These are phyloP conservation scores for Apostichopus leukothele DNA, from an alignment of 53 echinoderm and acorn worm species.

Conservation along the genomic window DNA sequence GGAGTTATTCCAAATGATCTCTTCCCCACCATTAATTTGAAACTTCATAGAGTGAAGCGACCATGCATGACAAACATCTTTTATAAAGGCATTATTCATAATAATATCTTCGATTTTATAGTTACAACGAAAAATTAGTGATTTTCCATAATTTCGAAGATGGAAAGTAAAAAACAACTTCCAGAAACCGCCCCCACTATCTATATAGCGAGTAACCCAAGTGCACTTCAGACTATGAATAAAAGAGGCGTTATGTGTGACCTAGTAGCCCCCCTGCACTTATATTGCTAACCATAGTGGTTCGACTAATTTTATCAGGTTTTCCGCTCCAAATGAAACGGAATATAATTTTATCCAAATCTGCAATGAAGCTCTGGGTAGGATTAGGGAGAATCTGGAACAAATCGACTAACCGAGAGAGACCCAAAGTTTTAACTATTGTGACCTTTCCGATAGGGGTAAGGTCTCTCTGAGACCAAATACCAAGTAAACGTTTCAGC, in stretches of 20 bases:
- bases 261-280: not conserved
- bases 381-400: slow-evolving; percentile 6
- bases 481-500: not conserved
- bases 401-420: not conserved
- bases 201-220: not conserved
- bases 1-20: slow-evolving; percentile 1
- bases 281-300: too few species aligned
- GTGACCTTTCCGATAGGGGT: not conserved
- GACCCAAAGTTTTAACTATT: not conserved
- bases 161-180: not conserved
- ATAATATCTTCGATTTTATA: not conserved
- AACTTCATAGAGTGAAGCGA: not conserved
- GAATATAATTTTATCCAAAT: too few species aligned
- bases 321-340: too few species aligned
- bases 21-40: not conserved
- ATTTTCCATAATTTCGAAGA: not conserved
- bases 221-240: not conserved
- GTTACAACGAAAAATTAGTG: not conserved
- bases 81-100: not conserved
- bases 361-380: not conserved
- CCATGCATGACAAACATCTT: not conserved
- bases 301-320: too few species aligned
- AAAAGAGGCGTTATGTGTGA: not conserved
- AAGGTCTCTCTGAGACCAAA: not conserved
- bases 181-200: not conserved